Evolutionary conservation across 2,888 invertebrate species (phyloP).

Genomic region (Lissocephala sabroskyi): DNA sequence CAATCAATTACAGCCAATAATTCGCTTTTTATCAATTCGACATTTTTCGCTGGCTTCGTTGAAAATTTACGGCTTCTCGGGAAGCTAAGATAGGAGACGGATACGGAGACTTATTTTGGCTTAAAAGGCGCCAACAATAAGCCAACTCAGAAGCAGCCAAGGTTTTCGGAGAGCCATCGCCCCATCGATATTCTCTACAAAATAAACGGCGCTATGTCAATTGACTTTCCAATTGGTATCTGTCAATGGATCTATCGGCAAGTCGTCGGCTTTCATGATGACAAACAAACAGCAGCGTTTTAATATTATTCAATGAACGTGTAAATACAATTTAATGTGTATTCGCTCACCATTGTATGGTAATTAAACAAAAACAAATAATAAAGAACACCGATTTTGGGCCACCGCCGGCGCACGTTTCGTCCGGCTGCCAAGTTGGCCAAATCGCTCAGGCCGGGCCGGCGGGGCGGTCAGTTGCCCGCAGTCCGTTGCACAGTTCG

Average conservation of each 20-base stretch:
- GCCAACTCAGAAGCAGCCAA: no score
- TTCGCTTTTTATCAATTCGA: no score
- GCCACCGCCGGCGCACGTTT: no score
- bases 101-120: no score
- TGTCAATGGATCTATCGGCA: constrained; percentile 29
- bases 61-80: no score
- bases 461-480: constrained; percentile 41
- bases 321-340: constrained; percentile 55
- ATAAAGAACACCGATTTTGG: background rate
- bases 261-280: constrained; percentile 9
- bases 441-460: constrained; percentile 10
- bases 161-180: no score
- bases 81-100: no score
- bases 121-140: no score
- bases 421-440: constrained; percentile 34
- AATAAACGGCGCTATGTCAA: constrained; percentile 43
- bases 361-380: background rate
- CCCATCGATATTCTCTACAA: no score
- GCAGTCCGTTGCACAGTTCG: constrained; percentile 51
- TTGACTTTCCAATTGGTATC: constrained; percentile 11
- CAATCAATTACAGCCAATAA: no score
- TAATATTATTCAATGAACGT: constrained; percentile 48
- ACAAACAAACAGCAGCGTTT: constrained; percentile 26
- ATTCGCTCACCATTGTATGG: background rate
- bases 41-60: no score